Percentiles rank a stretch among this genome's conserved stretches.
Conservation (phyloP, 2,113 vertebrate species). For the Platycercus adscitus region DNA sequence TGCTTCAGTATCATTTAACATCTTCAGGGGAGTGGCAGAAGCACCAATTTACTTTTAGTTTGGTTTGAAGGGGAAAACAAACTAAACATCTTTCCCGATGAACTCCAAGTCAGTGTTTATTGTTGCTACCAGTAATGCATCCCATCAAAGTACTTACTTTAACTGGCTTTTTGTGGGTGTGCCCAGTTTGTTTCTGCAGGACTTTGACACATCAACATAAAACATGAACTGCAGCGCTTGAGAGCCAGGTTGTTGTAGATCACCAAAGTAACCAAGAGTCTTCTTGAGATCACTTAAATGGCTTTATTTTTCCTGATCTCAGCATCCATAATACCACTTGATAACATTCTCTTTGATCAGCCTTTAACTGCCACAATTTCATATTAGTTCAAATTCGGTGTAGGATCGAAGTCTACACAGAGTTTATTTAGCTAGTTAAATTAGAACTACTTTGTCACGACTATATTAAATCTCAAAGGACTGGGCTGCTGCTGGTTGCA, state of each 20-base stretch:
- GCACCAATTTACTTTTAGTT: neutral
- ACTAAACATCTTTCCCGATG: neutral
- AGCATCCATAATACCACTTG: neutral
- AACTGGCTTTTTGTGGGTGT: neutral
- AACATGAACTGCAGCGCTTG: neutral
- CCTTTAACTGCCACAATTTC: neutral
- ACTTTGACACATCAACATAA: neutral
- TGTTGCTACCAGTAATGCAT: neutral
- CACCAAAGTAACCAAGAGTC: neutral
- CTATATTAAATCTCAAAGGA: neutral
- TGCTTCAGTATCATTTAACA: neutral
- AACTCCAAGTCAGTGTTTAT: neutral
- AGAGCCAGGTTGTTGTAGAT: neutral
- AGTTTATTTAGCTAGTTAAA: neutral
- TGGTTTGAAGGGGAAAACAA: neutral
- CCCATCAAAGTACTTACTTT: neutral
- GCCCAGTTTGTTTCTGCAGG: neutral
- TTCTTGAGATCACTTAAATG: neutral
- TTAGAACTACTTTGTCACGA: neutral
- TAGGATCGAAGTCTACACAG: neutral
- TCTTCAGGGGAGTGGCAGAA: rapidly evolving
- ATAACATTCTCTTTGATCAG: neutral
- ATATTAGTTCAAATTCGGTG: neutral
- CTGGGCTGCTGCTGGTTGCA: neutral
- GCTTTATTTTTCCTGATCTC: neutral